These are phyloP conservation scores for Porites divaricata DNA, from an alignment of 92 coral and sea anemone genomes.

Conservation along the genomic window DNA sequence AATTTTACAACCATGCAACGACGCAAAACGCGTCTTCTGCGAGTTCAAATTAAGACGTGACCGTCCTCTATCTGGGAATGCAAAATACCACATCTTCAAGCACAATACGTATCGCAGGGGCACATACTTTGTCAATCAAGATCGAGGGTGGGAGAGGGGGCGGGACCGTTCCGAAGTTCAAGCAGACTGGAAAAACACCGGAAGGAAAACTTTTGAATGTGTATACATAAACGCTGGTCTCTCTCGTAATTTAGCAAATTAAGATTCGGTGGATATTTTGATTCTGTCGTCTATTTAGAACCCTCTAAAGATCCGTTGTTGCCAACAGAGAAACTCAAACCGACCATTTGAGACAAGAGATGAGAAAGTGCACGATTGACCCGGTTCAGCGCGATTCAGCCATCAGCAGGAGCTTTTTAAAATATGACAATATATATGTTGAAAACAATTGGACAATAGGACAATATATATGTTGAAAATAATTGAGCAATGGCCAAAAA, in stretches of 20 bases:
- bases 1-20: not conserved
- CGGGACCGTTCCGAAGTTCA: not conserved
- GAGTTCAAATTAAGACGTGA: constrained; percentile 6
- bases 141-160: not conserved
- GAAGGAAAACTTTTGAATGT: not conserved
- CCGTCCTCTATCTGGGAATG: not conserved
- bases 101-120: not conserved
- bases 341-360: not conserved
- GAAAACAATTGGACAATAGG: too few species aligned
- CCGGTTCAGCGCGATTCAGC: too few species aligned
- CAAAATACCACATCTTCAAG: not conserved
- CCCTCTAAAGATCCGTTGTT: not conserved
- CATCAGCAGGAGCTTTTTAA: too few species aligned
- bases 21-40: not conserved
- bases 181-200: not conserved
- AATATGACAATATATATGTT: too few species aligned
- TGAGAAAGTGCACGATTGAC: too few species aligned
- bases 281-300: not conserved
- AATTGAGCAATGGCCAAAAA: too few species aligned
- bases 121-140: constrained; percentile 22
- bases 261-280: not conserved
- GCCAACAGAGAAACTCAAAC: not conserved
- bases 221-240: too few species aligned
- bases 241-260: not conserved
- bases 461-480: too few species aligned